These are phyloP conservation scores for Neostethus bicornis DNA, from an alignment of 2,797 vertebrate genomes.

Conservation along the genomic window DNA sequence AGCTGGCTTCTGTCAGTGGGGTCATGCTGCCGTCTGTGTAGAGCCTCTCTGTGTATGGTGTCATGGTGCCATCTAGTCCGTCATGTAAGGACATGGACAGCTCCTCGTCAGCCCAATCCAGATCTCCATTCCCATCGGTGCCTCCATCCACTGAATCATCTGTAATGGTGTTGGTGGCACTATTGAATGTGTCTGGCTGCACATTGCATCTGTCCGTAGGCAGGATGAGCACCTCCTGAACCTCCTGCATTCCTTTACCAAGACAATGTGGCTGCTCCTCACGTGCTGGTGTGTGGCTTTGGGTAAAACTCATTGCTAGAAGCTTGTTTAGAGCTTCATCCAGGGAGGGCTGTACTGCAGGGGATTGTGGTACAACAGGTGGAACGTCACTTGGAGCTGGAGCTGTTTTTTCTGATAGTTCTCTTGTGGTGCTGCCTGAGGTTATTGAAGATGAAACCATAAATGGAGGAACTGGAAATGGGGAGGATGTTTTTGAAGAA, in stretches of 20 bases:
- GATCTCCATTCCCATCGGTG: slow-evolving; percentile 63
- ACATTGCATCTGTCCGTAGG: slow-evolving; percentile 75
- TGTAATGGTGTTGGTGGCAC: slow-evolving; percentile 62
- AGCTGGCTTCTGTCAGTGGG: slow-evolving; percentile 81
- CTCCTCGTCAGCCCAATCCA: slow-evolving; percentile 82
- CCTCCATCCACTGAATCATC: slow-evolving; percentile 67
- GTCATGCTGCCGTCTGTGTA: slow-evolving; percentile 82
- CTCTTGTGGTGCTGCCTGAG: slow-evolving; percentile 38
- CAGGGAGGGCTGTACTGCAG: slow-evolving; percentile 54
- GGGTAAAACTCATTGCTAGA: slow-evolving; percentile 74
- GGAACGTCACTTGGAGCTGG: slow-evolving; percentile 29
- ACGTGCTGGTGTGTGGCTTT: slow-evolving; percentile 9
- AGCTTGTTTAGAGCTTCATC: slow-evolving; percentile 79
- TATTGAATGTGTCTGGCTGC: slow-evolving; percentile 79
- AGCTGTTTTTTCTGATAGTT: slow-evolving; percentile 14
- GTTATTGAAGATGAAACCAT: slow-evolving; percentile 24
- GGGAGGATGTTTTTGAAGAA: slow-evolving; percentile 46
- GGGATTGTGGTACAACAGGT: slow-evolving; percentile 20
- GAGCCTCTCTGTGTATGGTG: slow-evolving; percentile 77
- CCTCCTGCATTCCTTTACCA: slow-evolving; percentile 54
- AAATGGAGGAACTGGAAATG: slow-evolving; percentile 30
- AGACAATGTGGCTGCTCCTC: slow-evolving; percentile 35
- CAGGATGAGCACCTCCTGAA: slow-evolving; percentile 75
- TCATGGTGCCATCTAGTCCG: slow-evolving; percentile 76
- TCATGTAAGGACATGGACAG: slow-evolving; percentile 77